Conservation (phyloP, 2,113 vertebrate genomes). For the Anarrhichthys ocellatus region DNA sequence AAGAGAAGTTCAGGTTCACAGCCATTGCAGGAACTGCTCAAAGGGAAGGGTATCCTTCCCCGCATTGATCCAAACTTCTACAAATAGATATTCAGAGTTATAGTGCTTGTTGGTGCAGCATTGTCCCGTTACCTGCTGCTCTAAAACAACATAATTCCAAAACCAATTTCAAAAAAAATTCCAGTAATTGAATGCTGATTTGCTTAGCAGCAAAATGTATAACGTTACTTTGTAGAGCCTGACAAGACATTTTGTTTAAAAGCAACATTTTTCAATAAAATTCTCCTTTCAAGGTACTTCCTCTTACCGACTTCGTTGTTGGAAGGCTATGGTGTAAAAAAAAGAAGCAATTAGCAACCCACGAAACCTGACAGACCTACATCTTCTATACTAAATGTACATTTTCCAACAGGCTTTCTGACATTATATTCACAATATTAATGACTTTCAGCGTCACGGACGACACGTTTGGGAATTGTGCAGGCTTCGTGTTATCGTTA, state of each 20-base stretch:
- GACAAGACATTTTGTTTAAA: background rate
- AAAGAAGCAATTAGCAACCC: background rate
- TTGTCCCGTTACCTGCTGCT: background rate
- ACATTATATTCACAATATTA: background rate
- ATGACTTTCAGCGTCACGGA: background rate
- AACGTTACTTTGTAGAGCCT: background rate
- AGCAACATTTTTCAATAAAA: background rate
- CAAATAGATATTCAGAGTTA: background rate
- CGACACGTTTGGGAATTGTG: background rate
- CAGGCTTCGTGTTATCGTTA: background rate
- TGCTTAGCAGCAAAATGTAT: background rate
- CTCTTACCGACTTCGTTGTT: background rate
- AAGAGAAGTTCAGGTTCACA: conserved; percentile 9
- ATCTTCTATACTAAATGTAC: background rate
- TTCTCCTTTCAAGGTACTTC: background rate
- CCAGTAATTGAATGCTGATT: background rate
- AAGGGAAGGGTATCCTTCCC: background rate
- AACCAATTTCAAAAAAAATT: background rate
- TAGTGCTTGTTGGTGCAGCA: background rate
- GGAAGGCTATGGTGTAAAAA: no score
- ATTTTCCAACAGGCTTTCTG: background rate
- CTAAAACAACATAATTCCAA: background rate
- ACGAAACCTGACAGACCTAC: background rate
- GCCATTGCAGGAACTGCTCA: background rate
- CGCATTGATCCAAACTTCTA: background rate